Evolutionary conservation across 2,113 vertebrate genomes (phyloP).

Genomic region (Gobio gobio): DNA sequence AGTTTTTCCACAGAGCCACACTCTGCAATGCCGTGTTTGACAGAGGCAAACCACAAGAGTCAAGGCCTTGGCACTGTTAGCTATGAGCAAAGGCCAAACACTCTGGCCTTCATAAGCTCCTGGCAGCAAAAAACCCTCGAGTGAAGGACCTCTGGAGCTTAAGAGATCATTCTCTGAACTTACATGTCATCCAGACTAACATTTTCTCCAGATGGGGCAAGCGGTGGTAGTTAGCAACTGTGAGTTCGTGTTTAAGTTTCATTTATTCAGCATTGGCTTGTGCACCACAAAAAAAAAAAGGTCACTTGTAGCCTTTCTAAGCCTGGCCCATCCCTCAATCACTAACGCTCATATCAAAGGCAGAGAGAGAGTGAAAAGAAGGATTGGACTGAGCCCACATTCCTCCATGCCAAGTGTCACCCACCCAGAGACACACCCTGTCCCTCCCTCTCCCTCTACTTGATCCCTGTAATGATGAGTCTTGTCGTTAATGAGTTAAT

Average conservation of each 20-base stretch:
- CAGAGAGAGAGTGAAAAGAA: conserved; percentile 20
- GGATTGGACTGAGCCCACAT: conserved; percentile 58
- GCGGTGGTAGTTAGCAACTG: conserved; percentile 34
- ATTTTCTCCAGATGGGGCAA: conserved; percentile 33
- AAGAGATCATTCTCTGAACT: conserved; percentile 39
- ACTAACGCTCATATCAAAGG: conserved; percentile 39
- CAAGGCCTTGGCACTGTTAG: conserved; percentile 41
- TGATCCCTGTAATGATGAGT: conserved; percentile 85
- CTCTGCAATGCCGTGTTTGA: conserved; percentile 19
- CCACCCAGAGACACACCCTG: conserved; percentile 52
- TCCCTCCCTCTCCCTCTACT: conserved; percentile 42
- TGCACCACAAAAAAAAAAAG: conserved; percentile 9
- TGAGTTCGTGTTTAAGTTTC: conserved; percentile 20
- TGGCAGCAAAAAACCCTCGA: conserved; percentile 34
- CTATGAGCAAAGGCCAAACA: conserved; percentile 52
- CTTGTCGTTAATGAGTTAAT: conserved; percentile 99
- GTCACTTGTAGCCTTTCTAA: conserved; percentile 18
- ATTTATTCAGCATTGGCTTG: conserved; percentile 17
- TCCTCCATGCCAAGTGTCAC: conserved; percentile 59
- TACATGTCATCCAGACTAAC: conserved; percentile 26
- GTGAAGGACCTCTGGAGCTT: conserved; percentile 43
- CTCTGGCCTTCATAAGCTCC: conserved; percentile 51
- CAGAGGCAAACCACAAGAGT: conserved; percentile 43
- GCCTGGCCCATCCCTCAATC: conserved; percentile 23
- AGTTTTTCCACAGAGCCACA: conserved; percentile 37